These are phyloP conservation scores for Adelphocoris suturalis DNA, from an alignment of 2,888 invertebrate species.

Conservation along the genomic window DNA sequence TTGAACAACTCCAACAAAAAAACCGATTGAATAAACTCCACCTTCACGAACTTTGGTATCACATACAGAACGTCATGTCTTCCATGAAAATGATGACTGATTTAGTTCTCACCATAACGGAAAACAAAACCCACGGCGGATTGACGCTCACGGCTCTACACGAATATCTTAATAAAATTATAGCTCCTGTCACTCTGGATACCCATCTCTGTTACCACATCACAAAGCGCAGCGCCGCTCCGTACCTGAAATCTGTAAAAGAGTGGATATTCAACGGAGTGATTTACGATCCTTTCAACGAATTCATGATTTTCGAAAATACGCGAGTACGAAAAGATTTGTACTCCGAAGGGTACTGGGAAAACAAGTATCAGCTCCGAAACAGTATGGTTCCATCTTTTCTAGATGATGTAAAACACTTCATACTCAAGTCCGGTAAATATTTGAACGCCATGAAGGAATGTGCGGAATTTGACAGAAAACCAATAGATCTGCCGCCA, in stretches of 20 bases:
- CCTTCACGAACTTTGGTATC: slow-evolving; percentile 93
- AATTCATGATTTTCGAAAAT: slow-evolving; percentile 78
- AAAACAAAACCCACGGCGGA: slow-evolving; percentile 89
- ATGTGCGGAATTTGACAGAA: slow-evolving; percentile 80
- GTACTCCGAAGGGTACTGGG: slow-evolving; percentile 96
- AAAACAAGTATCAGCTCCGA: slow-evolving; percentile 93
- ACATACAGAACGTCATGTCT: slow-evolving; percentile 85
- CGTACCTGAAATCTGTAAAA: slow-evolving; percentile 94
- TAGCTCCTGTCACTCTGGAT: slow-evolving; percentile 51
- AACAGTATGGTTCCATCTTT: slow-evolving; percentile 89
- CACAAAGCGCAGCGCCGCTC: slow-evolving; percentile 82
- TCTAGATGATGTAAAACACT: slow-evolving; percentile 90
- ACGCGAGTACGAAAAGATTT: slow-evolving; percentile 55
- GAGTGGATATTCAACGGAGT: slow-evolving; percentile 97
- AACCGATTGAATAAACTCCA: slow-evolving; percentile 86
- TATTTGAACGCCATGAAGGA: slow-evolving; percentile 98
- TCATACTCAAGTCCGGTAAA: slow-evolving; percentile 96
- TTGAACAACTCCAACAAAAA: slow-evolving; percentile 92
- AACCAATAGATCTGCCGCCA: slow-evolving; percentile 76
- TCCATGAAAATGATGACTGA: slow-evolving; percentile 65
- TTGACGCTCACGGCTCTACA: slow-evolving; percentile 92
- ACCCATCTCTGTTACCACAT: slow-evolving; percentile 61
- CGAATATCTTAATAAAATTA: slow-evolving; percentile 83
- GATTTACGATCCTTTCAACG: slow-evolving; percentile 92
- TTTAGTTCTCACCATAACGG: slow-evolving; percentile 74